Evolutionary conservation across 1,140 invertebrate genomes (phyloP), one percentile per base, ranked within the genome.

Genomic region (Luehdorfia chinensis): DNA sequence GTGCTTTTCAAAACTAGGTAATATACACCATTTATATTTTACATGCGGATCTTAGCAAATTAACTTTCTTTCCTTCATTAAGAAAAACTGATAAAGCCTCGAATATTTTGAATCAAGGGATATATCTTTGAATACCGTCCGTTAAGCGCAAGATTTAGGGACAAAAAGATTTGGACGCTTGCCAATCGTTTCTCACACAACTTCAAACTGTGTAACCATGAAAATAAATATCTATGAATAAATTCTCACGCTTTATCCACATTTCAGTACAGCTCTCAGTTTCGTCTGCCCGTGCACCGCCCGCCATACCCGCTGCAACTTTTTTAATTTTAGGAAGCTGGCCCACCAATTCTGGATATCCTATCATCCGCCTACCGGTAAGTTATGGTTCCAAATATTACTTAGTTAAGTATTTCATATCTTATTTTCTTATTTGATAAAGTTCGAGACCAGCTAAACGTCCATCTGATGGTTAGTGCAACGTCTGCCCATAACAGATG

Each of bases 311-410:
- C 12, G 23, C 13, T 14, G 25, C 25, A 21, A 28, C 30, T 31
- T 15, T 25, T 14, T 15, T 8, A 11, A 60, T 23, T 51, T 41
- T 43, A 30, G 41, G 51, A 89, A 89, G 76, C 88, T 92, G 90
- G 90, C 90, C 87, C 90, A 92, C 78, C 91, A 91, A 87, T 92
- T 91, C 84, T 92, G 91, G 91, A 91, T 92, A 70, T 91, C 90
- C 37, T 92, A 91, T 80, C 90, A 91, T 84, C 90, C 90, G 69
- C 90, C 90, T 57, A 65, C 80, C 54, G 78, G 80, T 83, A 62
- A 57, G 53, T 52, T 13, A 6, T 8, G 4, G 16, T 31, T 16
- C 14, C 8, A 43, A 33, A 18, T 36, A 39, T 13, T 21, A 3
- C 2, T 21, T 3, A 21, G n/a, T n/a, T n/a, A n/a, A n/a, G n/a